Conservation (phyloP, 2,888 invertebrate species). For the Dynastes tityus region DNA sequence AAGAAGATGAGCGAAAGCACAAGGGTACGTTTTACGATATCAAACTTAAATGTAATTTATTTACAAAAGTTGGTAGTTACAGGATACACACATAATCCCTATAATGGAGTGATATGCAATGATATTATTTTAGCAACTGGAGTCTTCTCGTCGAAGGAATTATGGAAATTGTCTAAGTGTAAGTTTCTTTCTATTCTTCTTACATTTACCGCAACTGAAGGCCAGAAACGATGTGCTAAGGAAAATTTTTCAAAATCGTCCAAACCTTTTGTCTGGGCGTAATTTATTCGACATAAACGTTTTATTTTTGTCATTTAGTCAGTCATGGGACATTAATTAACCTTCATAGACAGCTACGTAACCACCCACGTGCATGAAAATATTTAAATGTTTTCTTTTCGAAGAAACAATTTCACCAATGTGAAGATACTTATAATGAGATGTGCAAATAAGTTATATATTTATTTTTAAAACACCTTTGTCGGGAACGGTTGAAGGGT, state of each 20-base stretch:
- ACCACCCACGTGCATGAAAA: slow-evolving; percentile 11
- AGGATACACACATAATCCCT: slow-evolving; percentile 95
- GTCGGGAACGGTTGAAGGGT: neutral
- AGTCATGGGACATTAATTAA: neutral
- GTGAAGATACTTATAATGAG: neutral
- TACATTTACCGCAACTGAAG: too few species aligned
- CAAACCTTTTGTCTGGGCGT: slow-evolving; percentile 17
- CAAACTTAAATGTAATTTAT: slow-evolving; percentile 48
- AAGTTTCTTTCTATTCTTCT: slow-evolving; percentile 57
- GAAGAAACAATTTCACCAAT: neutral
- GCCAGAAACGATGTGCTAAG: too few species aligned
- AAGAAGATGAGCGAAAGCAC: slow-evolving; percentile 83
- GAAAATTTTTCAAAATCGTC: slow-evolving; percentile 31
- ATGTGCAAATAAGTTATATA: neutral
- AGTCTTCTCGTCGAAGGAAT: slow-evolving; percentile 99
- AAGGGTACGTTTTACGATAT: slow-evolving; percentile 75
- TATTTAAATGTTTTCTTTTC: neutral
- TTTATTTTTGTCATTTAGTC: slow-evolving; percentile 56
- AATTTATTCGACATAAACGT: slow-evolving; percentile 17
- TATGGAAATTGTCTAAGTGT: slow-evolving; percentile 97
- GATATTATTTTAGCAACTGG: slow-evolving; percentile 99
- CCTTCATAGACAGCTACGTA: neutral
- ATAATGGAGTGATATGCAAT: slow-evolving; percentile 98
- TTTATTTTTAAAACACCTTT: slow-evolving; percentile 18
- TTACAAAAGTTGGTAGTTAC: slow-evolving; percentile 63